These are phyloP conservation scores for Hyppa rectilinea DNA, from an alignment of 2,888 invertebrate species.

Conservation along the genomic window DNA sequence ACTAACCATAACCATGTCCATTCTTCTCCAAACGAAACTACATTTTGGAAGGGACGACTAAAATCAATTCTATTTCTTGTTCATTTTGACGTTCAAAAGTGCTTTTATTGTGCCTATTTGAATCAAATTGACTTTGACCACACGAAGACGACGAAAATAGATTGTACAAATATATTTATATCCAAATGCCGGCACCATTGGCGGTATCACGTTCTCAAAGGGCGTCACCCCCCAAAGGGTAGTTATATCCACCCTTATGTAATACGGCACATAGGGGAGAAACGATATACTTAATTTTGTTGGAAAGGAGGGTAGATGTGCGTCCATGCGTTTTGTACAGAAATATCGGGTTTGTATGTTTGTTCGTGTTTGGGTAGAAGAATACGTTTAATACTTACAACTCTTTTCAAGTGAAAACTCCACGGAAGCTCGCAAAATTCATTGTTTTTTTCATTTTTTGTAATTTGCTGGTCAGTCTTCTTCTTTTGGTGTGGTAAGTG, in stretches of 20 bases:
- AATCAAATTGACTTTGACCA: too few species aligned
- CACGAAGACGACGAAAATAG: too few species aligned
- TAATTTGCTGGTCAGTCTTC: too few species aligned
- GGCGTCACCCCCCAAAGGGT: slow-evolving; percentile 15
- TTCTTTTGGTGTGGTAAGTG: too few species aligned
- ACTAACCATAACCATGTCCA: too few species aligned
- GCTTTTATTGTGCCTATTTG: too few species aligned
- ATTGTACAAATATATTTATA: slow-evolving; percentile 6
- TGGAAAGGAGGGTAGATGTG: slow-evolving; percentile 15
- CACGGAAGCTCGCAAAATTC: too few species aligned
- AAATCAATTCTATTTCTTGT: too few species aligned
- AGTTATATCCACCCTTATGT: slow-evolving; percentile 20
- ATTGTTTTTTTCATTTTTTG: too few species aligned
- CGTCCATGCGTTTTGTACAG: slow-evolving; percentile 24
- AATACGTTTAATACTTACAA: background rate
- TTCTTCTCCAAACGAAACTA: too few species aligned
- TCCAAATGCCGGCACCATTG: slow-evolving; percentile 4
- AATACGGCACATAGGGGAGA: slow-evolving; percentile 13
- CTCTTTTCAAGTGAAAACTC: background rate
- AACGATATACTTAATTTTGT: slow-evolving; percentile 31
- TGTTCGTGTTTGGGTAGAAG: background rate
- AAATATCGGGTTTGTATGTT: slow-evolving; percentile 1
- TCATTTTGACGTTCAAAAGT: too few species aligned
- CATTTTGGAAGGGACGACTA: too few species aligned
- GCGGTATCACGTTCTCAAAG: slow-evolving; percentile 25